Base-by-base conservation (phyloP, 2,888 invertebrate genomes). In the Andrena praecox region DNA sequence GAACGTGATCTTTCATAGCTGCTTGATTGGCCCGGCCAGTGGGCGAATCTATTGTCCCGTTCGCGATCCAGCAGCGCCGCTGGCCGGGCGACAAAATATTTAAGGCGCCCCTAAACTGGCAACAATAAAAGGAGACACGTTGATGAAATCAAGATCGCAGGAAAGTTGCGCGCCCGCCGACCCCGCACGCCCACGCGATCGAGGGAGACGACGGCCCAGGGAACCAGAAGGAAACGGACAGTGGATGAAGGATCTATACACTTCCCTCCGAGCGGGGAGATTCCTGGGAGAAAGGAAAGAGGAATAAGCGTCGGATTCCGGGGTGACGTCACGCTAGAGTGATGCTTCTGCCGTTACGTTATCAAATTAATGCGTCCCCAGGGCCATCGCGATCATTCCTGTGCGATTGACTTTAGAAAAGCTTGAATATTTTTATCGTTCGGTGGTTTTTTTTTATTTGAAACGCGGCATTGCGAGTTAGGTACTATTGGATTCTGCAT, bases 1-100 rank as follows among this genome's bases (percentile, higher is more conserved):
- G 93, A 89, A 93, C 93, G 93, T 93, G 93, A 93, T 93, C 93
- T 93, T 93, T 93, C 93, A 93, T 93, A 92, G 93, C 90, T 88
- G 92, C 92, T 93, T 93, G 93, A 93, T 93, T 93, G 93, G 92
- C 91, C 91, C 79, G 72, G 70, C 70, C 84, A 63, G 87, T 80
- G 80, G 66, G 93, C 48, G 73, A 87, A 93, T 90, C 84, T 93
- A 90, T 93, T 93, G 93, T 91, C 93, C 88, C 68, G 71, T 56
- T 48, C 27, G 63, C 59, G 31, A 27, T 42, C 67, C 20, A 20
- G 20, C 62, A 5, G 2, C 24, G 3, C 48, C 66, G 24, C 68
- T 20, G 16, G 12, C 27, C 12, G 16, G n/a, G 60, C 70, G 93
- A 91, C 93, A 89, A 93, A 92, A 93, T 90, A 93, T 93, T 93